These are phyloP conservation scores for Trichechus manatus DNA, from an alignment of 2,113 vertebrate species.

Conservation along the genomic window DNA sequence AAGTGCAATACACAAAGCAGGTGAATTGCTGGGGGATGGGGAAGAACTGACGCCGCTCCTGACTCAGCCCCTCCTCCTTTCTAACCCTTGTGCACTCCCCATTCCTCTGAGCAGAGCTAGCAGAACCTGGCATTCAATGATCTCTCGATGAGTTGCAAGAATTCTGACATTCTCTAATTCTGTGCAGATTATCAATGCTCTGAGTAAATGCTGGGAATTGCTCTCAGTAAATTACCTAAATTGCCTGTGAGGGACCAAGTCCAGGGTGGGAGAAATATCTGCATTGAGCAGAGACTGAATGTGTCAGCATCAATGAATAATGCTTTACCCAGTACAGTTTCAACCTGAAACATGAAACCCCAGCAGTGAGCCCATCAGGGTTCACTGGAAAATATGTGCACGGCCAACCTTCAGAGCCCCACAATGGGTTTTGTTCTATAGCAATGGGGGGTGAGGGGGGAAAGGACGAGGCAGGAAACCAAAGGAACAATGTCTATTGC, in stretches of 20 bases:
- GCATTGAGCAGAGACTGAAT: background rate
- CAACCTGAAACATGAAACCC: slow-evolving; percentile 86
- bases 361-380: slow-evolving; percentile 79
- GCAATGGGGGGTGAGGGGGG: slow-evolving; percentile 49
- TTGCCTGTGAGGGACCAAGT: background rate
- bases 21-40: background rate
- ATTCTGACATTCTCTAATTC: background rate
- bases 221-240: slow-evolving; percentile 52
- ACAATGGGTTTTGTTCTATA: slow-evolving; percentile 83
- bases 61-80: background rate
- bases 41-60: no score
- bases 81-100: background rate
- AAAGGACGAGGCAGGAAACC: slow-evolving; percentile 64
- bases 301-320: slow-evolving; percentile 80
- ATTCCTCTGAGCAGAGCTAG: background rate
- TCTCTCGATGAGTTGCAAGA: background rate
- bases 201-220: slow-evolving; percentile 21
- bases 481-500: slow-evolving; percentile 78
- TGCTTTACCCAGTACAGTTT: slow-evolving; percentile 80
- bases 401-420: slow-evolving; percentile 76
- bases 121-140: background rate
- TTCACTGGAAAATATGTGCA: slow-evolving; percentile 76
- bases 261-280: slow-evolving; percentile 53
- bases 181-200: background rate
- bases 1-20: background rate